These are phyloP conservation scores for Lagorchestes hirsutus DNA, from an alignment of 2,797 vertebrate genomes.

Conservation along the genomic window DNA sequence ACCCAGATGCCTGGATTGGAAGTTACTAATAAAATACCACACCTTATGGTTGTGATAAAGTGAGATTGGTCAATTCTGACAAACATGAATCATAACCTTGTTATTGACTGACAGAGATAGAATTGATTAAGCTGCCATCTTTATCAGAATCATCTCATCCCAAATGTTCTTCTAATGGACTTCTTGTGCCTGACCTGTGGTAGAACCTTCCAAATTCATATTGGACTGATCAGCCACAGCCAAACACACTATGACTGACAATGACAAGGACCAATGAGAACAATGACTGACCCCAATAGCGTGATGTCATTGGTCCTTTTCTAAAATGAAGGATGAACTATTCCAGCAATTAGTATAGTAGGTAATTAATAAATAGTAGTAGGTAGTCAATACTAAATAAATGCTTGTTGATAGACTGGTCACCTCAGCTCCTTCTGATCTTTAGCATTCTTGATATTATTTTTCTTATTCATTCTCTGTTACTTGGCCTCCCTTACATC, in stretches of 20 bases:
- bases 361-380: neutral
- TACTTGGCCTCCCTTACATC: neutral
- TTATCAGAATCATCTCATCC: conserved; percentile 84
- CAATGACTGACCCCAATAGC: neutral
- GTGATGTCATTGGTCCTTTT: neutral
- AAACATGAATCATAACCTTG: conserved; percentile 81
- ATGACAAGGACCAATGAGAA: no score
- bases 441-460: neutral
- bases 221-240: neutral
- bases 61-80: conserved; percentile 87
- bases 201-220: neutral
- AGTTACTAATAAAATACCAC: conserved; percentile 84
- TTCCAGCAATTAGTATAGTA: neutral
- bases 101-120: conserved; percentile 86
- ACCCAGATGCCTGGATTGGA: conserved; percentile 78
- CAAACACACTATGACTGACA: neutral
- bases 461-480: neutral
- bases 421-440: neutral
- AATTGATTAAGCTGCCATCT: conserved; percentile 94
- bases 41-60: conserved; percentile 89
- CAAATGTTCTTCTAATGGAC: neutral
- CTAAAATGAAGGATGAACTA: neutral
- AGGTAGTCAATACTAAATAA: neutral
- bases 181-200: neutral
- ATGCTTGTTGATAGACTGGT: neutral